Evolutionary conservation across 2,888 invertebrate genomes (phyloP).

Genomic region (Clusia tigrina): DNA sequence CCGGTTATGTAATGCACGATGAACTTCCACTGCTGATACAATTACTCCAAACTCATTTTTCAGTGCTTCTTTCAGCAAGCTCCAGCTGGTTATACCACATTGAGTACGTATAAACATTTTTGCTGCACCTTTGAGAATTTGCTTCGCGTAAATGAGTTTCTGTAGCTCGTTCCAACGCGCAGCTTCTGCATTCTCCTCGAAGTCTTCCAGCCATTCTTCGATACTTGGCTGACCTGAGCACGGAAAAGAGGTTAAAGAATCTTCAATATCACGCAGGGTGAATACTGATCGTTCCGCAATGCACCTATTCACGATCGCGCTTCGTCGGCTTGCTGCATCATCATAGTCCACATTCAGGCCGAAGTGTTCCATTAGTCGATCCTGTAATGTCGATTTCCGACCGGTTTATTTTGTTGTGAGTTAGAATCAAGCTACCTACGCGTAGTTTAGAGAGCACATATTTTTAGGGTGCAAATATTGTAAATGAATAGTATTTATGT

Average conservation of each 20-base stretch:
- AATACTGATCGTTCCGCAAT: conserved; percentile 8
- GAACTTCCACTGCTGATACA: conserved; percentile 18
- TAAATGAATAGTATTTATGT: too few species aligned
- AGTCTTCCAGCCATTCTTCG: conserved; percentile 13
- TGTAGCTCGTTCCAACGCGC: conserved; percentile 16
- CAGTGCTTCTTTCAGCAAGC: conserved; percentile 3
- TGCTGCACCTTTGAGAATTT: conserved; percentile 16
- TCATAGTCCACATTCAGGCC: not conserved
- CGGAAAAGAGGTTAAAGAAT: not conserved
- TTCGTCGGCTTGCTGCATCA: not conserved
- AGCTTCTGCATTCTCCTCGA: conserved; percentile 9
- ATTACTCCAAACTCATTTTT: conserved; percentile 14
- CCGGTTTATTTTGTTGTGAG: too few species aligned
- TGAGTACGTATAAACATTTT: conserved; percentile 6
- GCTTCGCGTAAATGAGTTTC: conserved; percentile 17
- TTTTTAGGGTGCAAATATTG: too few species aligned
- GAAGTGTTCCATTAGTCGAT: conserved; percentile 5
- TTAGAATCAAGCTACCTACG: too few species aligned
- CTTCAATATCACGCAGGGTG: conserved; percentile 19
- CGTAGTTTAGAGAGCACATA: too few species aligned
- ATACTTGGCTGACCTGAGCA: conserved; percentile 3
- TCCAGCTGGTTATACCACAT: conserved; percentile 8
- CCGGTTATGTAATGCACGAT: conserved; percentile 12
- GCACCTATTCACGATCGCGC: not conserved
- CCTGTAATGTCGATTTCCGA: conserved; percentile 10